A percentile compares a stretch with the other conserved stretches of the same genome.
Evolutionary conservation across 2,113 vertebrate species (phyloP).

Genomic region (Anolis carolinensis): DNA sequence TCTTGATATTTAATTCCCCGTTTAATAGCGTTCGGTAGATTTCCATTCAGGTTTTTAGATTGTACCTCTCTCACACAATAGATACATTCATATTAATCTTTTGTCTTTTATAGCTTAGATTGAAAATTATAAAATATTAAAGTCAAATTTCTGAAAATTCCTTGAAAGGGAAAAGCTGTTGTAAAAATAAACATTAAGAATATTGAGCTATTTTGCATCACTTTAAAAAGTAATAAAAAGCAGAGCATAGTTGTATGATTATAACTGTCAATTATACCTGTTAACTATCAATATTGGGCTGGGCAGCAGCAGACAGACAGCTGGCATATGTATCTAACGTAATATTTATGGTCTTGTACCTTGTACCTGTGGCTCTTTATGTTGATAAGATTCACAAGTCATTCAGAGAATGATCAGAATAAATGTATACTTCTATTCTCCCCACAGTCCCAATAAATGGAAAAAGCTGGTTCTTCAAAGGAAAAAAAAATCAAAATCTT

Average conservation of each 20-base stretch:
- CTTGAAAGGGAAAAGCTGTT: background rate
- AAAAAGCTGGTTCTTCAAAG: background rate
- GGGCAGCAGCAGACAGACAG: accelerated
- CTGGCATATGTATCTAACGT: background rate
- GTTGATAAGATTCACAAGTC: conserved; percentile 49
- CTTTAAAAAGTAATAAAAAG: background rate
- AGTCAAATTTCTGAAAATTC: background rate
- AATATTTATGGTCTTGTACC: conserved; percentile 52
- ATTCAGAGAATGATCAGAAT: conserved; percentile 28
- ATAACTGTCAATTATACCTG: conserved; percentile 20
- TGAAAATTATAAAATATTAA: background rate
- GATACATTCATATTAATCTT: background rate
- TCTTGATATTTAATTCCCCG: no score
- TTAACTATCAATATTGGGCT: conserved; percentile 8
- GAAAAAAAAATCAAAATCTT: background rate
- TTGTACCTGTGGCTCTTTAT: conserved; percentile 59
- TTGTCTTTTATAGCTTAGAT: background rate
- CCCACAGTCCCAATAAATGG: background rate
- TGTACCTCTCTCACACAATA: background rate
- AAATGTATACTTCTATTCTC: background rate
- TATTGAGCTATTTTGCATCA: background rate
- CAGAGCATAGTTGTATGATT: background rate
- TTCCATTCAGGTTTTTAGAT: background rate
- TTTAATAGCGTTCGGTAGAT: background rate
- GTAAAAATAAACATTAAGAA: background rate